Evolutionary conservation across 2,113 vertebrate species (phyloP).

Genomic region (Mus spicilegus): DNA sequence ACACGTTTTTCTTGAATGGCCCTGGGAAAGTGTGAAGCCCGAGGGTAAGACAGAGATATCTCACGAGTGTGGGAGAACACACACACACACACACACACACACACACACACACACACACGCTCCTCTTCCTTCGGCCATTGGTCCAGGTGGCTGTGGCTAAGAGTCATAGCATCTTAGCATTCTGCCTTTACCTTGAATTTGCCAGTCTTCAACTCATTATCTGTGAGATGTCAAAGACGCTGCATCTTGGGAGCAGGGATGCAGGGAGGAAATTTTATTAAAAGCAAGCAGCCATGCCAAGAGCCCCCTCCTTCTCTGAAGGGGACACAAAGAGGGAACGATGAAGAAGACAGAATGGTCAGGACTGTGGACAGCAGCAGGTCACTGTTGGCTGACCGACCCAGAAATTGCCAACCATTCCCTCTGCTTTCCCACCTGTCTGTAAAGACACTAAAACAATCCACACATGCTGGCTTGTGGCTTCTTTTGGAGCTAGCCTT

Average conservation of each 20-base stretch:
- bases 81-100: too few species aligned
- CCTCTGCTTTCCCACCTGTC: background rate
- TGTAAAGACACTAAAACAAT: background rate
- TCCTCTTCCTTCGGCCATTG: background rate
- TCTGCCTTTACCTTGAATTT: background rate
- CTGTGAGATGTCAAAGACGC: background rate
- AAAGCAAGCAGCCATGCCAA: background rate
- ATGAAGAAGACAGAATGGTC: background rate
- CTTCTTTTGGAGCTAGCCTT: background rate
- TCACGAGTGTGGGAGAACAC: rapidly evolving
- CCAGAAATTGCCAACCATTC: background rate
- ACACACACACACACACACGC: background rate
- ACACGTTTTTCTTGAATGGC: background rate
- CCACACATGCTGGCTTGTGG: background rate
- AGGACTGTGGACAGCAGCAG: background rate
- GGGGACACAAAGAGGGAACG: background rate
- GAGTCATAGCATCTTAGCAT: background rate
- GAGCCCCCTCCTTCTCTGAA: background rate
- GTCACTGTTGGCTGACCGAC: background rate
- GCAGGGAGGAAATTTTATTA: background rate
- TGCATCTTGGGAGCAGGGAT: background rate
- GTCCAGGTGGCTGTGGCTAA: background rate
- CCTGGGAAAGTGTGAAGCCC: background rate
- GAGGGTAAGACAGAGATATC: rapidly evolving
- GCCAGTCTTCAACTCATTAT: background rate